Conservation (phyloP, 2,113 vertebrate genomes). For the Seriola aureovittata region DNA sequence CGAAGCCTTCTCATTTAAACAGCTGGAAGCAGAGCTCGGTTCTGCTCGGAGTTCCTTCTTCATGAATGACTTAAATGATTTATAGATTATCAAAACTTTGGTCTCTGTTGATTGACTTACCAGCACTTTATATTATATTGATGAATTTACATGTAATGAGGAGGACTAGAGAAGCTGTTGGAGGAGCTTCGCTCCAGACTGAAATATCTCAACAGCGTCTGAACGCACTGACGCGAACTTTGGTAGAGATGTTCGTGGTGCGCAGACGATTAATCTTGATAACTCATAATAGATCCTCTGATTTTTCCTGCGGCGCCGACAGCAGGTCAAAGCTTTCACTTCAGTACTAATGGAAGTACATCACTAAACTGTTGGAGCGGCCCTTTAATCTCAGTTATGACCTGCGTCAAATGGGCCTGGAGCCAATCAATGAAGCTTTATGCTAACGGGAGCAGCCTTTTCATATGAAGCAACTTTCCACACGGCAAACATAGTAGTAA, state of each 20-base stretch:
- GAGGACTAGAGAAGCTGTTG: background rate
- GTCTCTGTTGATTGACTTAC: background rate
- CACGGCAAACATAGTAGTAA: constrained; percentile 4
- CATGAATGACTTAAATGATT: background rate
- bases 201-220: background rate
- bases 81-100: background rate
- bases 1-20: background rate
- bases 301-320: no score
- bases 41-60: background rate
- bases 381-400: background rate
- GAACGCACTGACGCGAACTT: background rate
- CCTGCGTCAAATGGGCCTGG: background rate
- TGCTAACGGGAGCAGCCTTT: background rate
- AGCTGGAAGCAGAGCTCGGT: background rate
- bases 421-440: background rate
- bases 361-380: background rate
- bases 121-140: background rate
- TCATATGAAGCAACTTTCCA: background rate
- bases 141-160: background rate
- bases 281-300: background rate
- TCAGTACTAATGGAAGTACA: background rate
- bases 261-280: no score
- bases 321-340: background rate
- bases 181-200: background rate
- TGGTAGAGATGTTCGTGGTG: no score